phyloP scores from a whole-genome alignment of 2,888 invertebrate genomes.

The Acrobasis consociella region DNA sequence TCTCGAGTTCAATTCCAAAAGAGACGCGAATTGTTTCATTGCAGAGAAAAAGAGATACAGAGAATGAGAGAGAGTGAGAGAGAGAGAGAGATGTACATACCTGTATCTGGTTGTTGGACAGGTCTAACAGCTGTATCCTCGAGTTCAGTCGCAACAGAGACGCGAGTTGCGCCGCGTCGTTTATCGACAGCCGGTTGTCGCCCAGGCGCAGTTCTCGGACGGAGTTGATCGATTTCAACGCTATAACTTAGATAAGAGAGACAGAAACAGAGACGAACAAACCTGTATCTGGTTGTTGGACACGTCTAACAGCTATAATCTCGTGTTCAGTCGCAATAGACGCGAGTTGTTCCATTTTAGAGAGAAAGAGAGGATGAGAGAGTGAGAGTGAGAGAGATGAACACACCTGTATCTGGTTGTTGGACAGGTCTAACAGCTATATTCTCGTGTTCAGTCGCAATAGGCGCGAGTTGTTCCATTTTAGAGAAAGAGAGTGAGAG shows the following conservation, averaged over 20 bases:
- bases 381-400: no score
- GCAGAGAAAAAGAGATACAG: no score
- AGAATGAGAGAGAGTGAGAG: no score
- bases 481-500: constrained; percentile 69
- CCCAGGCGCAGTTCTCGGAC: constrained; percentile 91
- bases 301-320: constrained; percentile 90
- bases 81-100: constrained; percentile 40
- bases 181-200: constrained; percentile 88
- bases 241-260: constrained; percentile 82
- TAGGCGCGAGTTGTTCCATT: constrained; percentile 87
- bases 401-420: constrained; percentile 81
- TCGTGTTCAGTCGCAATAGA: constrained; percentile 87
- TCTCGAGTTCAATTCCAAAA: constrained; percentile 88
- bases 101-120: constrained; percentile 87
- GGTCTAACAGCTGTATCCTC: constrained; percentile 89
- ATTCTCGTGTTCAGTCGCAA: constrained; percentile 88
- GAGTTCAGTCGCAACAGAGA: constrained; percentile 89
- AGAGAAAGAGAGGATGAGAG: no score
- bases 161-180: constrained; percentile 90
- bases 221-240: constrained; percentile 89
- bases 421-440: constrained; percentile 92
- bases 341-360: constrained; percentile 49
- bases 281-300: constrained; percentile 86
- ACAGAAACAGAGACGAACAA: constrained; percentile 18
- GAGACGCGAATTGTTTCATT: no score